Base-by-base conservation (phyloP, 2,113 vertebrate species). In the Progne subis region DNA sequence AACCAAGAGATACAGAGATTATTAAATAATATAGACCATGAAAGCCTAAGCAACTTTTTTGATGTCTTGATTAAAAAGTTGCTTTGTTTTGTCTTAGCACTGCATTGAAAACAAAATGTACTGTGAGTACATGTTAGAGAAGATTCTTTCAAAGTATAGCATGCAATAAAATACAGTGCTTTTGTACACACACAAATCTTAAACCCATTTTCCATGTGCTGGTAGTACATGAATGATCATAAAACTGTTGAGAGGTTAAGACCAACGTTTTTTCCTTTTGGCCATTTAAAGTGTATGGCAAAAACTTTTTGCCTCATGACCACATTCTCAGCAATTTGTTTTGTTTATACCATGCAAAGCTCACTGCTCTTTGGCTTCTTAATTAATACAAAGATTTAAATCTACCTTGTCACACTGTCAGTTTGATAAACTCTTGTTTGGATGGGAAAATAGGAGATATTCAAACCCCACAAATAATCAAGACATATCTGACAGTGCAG, bases 121-220 rank as follows among this genome's bases (percentile, higher is more conserved):
- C 12, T 77, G 6, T 0, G 0, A 69, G 11, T 18, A 78, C 5
- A 28, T 4, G 0, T 43, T 53, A 68, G n/a, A 79, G 11, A n/a
- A 57, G 69, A 76, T 19, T 81, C 8, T 53, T 83, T 86, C 61
- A 65, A 88, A 82, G 71, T 11, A 4, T 9, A 59, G 39, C 8
- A 34, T 34, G 29, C 21, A 76, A 21, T 47, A 57, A 64, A 90
- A 88, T 15, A 0, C 21, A 49, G 20, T 60, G 8, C 0, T 61
- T 72, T 80, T 61, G 15, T 64, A 80, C 17, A 39, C 25, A 47
- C 5, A 64, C 8, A 39, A 56, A 32, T 47, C 20, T 70, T 61
- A 67, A 50, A 84, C 43, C 23, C 8, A 9, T 47, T 65, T 64
- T 49, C 19, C 41, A 1, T 61, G 24, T 25, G 5, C 12, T 68